phyloP scores from a whole-genome alignment of 2,888 invertebrate genomes.

The Apodemia zela region DNA sequence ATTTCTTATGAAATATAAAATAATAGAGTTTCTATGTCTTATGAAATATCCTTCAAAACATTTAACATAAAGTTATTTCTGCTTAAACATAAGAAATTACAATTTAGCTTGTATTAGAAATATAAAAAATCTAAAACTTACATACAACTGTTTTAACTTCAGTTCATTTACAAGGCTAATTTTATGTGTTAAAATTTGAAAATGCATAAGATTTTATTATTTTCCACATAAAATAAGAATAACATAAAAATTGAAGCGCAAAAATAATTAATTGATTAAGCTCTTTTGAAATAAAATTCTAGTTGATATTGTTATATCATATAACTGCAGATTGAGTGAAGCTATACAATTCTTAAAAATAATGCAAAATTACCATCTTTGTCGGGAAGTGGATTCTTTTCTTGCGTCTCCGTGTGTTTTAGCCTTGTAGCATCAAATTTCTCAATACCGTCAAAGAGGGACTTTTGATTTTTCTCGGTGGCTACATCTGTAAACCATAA shows the following conservation, averaged over 20 bases:
- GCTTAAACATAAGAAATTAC: too few relatives aligned
- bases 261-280: neutral
- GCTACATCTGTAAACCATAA: slow-evolving; percentile 86
- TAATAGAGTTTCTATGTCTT: too few relatives aligned
- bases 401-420: slow-evolving; percentile 95
- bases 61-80: too few relatives aligned
- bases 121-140: too few relatives aligned
- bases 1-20: too few relatives aligned
- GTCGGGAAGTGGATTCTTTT: slow-evolving; percentile 95
- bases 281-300: neutral
- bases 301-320: neutral
- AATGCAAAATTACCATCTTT: slow-evolving; percentile 87
- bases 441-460: slow-evolving; percentile 92
- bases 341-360: neutral
- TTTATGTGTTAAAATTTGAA: too few relatives aligned
- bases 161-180: too few relatives aligned
- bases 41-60: too few relatives aligned
- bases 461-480: slow-evolving; percentile 91
- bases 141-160: too few relatives aligned
- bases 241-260: neutral
- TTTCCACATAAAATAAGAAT: neutral
- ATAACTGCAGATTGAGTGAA: neutral
- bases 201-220: neutral
- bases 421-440: slow-evolving; percentile 90
- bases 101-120: too few relatives aligned